These are phyloP conservation scores for Tryphoninae sp. DNA, from an alignment of 2,888 invertebrate genomes.

Conservation along the genomic window DNA sequence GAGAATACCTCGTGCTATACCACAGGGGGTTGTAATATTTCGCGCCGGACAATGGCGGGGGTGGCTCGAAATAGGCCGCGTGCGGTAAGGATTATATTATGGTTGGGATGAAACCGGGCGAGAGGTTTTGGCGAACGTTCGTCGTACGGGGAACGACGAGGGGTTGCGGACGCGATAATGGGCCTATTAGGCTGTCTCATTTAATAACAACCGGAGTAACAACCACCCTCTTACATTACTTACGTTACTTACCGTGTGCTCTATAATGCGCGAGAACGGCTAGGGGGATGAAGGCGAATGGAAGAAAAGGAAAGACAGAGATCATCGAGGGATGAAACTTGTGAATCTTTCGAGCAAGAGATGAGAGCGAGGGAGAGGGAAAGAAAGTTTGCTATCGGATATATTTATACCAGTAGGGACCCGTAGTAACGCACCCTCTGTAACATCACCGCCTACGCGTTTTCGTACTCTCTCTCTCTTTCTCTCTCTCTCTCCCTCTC, in stretches of 20 bases:
- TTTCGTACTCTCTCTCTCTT: too few relatives aligned
- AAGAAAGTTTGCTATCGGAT: slow-evolving; percentile 54
- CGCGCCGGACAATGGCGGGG: slow-evolving; percentile 64
- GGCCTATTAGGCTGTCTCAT: slow-evolving; percentile 82
- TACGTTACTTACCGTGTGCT: slow-evolving; percentile 76
- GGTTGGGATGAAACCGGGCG: slow-evolving; percentile 75
- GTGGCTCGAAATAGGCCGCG: slow-evolving; percentile 67
- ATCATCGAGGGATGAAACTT: slow-evolving; percentile 75
- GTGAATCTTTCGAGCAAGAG: slow-evolving; percentile 12
- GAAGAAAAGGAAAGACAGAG: slow-evolving; percentile 54
- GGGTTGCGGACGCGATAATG: slow-evolving; percentile 76
- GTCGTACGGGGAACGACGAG: slow-evolving; percentile 34
- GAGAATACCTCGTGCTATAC: slow-evolving; percentile 21
- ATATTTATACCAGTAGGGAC: slow-evolving; percentile 53
- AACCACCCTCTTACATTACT: slow-evolving; percentile 79
- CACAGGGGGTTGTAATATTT: slow-evolving; percentile 52
- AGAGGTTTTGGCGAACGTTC: slow-evolving; percentile 43
- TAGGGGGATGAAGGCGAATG: slow-evolving; percentile 29
- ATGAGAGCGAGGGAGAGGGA: slow-evolving; percentile 14
- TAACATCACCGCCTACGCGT: slow-evolving; percentile 45
- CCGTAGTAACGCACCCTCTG: slow-evolving; percentile 41
- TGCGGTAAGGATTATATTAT: slow-evolving; percentile 79
- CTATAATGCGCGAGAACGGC: slow-evolving; percentile 46
- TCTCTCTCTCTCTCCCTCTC: slow-evolving; percentile 4
- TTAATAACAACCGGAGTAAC: slow-evolving; percentile 81